A percentile compares a stretch with the other conserved stretches of the same genome.
Evolutionary conservation across 2,888 invertebrate genomes (phyloP).

Genomic region (Mallateleia sp.): DNA sequence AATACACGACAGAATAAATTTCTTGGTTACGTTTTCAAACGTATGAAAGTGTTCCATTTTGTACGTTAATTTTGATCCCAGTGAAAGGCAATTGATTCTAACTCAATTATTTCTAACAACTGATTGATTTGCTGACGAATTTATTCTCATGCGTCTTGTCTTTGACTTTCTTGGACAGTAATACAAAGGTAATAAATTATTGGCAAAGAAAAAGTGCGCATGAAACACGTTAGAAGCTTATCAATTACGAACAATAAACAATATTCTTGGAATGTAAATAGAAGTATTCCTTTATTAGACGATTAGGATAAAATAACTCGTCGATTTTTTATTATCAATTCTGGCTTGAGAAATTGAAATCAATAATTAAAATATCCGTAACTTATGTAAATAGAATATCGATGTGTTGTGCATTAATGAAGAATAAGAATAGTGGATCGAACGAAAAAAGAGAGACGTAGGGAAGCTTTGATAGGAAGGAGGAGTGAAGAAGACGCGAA

Average conservation of each 20-base stretch:
- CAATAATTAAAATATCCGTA: background rate
- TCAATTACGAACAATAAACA: background rate
- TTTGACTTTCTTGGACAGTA: conserved; percentile 18
- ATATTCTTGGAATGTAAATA: background rate
- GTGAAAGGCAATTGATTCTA: conserved; percentile 31
- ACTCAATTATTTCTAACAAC: conserved; percentile 32
- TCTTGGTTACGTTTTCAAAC: background rate
- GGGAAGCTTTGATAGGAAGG: conserved; percentile 38
- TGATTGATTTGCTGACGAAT: conserved; percentile 26
- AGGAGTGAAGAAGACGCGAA: conserved; percentile 77
- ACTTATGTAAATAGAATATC: background rate
- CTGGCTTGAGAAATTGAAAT: background rate
- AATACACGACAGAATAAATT: background rate
- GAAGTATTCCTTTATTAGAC: background rate
- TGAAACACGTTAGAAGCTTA: conserved; percentile 2
- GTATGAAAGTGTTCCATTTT: background rate
- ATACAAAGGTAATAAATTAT: conserved; percentile 34
- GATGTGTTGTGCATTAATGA: background rate
- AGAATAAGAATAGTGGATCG: conserved; percentile 43
- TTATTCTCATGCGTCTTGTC: conserved; percentile 17
- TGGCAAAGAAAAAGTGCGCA: conserved; percentile 9
- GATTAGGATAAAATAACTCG: too few species aligned
- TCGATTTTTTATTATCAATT: background rate
- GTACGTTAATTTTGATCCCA: conserved; percentile 7
- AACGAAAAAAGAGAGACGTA: conserved; percentile 25